phyloP scores from a whole-genome alignment of 2,888 invertebrate genomes.

The Clepsis dumicolana region DNA sequence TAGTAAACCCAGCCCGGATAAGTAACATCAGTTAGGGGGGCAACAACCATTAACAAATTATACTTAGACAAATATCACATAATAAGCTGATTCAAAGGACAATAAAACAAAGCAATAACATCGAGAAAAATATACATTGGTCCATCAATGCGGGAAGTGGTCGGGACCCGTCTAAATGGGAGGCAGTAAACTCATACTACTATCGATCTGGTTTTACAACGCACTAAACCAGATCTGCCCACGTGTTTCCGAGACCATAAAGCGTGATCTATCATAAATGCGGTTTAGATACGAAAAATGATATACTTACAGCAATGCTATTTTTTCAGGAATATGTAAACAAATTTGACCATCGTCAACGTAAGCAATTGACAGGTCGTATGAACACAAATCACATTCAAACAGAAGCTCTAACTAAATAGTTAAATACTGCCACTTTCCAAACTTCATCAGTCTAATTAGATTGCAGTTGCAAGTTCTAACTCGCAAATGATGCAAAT shows the following conservation, averaged over 20 bases:
- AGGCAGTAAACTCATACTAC: conserved; percentile 58
- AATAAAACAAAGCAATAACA: conserved; percentile 17
- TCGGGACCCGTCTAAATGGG: conserved; percentile 45
- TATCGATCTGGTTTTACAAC: conserved; percentile 63
- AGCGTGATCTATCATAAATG: conserved; percentile 23
- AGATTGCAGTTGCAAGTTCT: conserved; percentile 32
- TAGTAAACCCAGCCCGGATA: no score
- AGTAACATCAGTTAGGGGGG: not conserved
- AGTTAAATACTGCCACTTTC: no score
- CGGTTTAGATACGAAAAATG: not conserved
- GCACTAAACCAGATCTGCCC: conserved; percentile 57
- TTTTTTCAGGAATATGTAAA: not conserved
- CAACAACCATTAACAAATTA: not conserved
- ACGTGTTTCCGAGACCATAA: conserved; percentile 46
- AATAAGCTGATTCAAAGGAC: conserved; percentile 1
- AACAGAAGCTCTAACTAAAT: no score
- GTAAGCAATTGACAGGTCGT: no score
- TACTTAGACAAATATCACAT: not conserved
- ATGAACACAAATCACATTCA: no score
- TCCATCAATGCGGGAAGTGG: conserved; percentile 30
- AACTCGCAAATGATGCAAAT: conserved; percentile 22
- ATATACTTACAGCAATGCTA: no score
- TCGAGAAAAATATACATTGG: conserved; percentile 10
- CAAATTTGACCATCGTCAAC: no score
- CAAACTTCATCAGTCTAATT: conserved; percentile 16